These are phyloP conservation scores for Metridium senile DNA, from an alignment of 92 coral and sea anemone genomes.

Conservation along the genomic window DNA sequence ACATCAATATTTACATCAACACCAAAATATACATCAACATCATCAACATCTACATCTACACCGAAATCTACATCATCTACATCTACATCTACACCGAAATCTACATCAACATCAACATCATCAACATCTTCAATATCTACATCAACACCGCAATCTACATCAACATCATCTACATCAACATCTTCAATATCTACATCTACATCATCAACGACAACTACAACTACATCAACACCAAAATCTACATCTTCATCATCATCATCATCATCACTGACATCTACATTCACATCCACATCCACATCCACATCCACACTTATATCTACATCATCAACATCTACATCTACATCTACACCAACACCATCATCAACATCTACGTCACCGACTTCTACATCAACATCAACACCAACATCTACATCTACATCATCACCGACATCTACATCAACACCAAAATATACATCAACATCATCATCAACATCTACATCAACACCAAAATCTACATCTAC, in stretches of 20 bases:
- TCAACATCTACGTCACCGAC: slow-evolving; percentile 10
- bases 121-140: not conserved
- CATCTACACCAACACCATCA: slow-evolving; percentile 18
- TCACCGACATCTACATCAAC: not conserved
- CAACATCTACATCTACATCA: not conserved
- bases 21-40: slow-evolving; percentile 10
- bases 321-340: slow-evolving; percentile 14
- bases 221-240: not conserved
- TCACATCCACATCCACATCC: not conserved
- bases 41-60: slow-evolving; percentile 4
- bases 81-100: not conserved
- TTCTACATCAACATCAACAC: not conserved
- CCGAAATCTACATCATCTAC: slow-evolving; percentile 1
- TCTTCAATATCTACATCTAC: slow-evolving; percentile 6
- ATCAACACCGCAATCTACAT: slow-evolving; percentile 15
- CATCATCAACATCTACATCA: slow-evolving; percentile 12
- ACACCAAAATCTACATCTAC: slow-evolving; percentile 9
- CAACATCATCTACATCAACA: not conserved
- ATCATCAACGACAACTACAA: slow-evolving; percentile 6
- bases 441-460: slow-evolving; percentile 6
- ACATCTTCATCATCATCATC: slow-evolving; percentile 3
- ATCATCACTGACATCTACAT: slow-evolving; percentile 4
- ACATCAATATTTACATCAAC: slow-evolving; percentile 5
- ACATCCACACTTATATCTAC: slow-evolving; percentile 1
- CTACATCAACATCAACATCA: slow-evolving; percentile 19